Conservation (phyloP, 2,797 vertebrate species). For the Morelia viridis region DNA sequence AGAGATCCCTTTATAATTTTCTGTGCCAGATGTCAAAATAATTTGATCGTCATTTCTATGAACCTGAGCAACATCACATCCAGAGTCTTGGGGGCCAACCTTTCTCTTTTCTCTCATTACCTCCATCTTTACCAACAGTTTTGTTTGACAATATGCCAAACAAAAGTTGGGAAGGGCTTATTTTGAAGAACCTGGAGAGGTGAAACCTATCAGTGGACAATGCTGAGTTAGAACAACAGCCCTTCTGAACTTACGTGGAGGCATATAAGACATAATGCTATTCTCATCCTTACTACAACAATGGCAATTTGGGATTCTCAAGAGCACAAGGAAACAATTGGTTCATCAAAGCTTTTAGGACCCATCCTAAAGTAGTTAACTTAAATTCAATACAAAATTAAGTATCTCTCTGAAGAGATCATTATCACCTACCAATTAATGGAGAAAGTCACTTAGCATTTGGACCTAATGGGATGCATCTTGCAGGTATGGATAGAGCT, state of each 20-base stretch:
- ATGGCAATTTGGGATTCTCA: neutral
- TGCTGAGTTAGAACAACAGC: neutral
- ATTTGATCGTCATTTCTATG: neutral
- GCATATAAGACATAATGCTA: neutral
- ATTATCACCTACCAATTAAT: constrained; percentile 67
- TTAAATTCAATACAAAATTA: constrained; percentile 61
- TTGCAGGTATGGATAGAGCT: constrained; percentile 23
- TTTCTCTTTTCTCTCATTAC: neutral
- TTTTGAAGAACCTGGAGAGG: neutral
- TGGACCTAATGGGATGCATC: constrained; percentile 72
- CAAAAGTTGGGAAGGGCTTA: neutral
- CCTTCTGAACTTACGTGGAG: neutral
- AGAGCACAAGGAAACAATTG: neutral
- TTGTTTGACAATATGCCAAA: neutral
- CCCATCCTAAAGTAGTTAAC: constrained; percentile 1
- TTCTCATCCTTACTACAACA: neutral
- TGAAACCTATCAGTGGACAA: too few species aligned
- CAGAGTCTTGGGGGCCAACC: neutral
- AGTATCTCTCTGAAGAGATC: constrained; percentile 78
- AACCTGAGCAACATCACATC: neutral
- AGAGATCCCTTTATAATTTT: neutral
- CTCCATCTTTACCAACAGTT: neutral
- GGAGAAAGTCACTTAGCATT: constrained; percentile 73
- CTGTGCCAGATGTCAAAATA: neutral
- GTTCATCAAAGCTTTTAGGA: neutral